phyloP scores from a whole-genome alignment of 2,888 invertebrate genomes.

The Bombylius discolor region DNA sequence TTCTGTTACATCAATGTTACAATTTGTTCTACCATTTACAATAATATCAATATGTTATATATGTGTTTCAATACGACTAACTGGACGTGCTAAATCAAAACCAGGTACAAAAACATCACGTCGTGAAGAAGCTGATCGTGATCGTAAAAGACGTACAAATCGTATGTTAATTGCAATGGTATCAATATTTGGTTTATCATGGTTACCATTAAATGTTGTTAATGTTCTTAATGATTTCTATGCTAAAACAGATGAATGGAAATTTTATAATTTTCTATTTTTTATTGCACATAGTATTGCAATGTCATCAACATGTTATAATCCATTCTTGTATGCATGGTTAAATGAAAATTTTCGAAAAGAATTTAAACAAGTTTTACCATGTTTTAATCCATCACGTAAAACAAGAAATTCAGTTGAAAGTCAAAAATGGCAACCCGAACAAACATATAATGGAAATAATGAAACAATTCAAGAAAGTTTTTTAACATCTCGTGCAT shows the following conservation, averaged over 20 bases:
- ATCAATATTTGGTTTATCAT: slow-evolving; percentile 88
- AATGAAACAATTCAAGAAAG: slow-evolving; percentile 61
- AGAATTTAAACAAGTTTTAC: slow-evolving; percentile 71
- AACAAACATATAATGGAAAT: slow-evolving; percentile 62
- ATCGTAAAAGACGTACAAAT: slow-evolving; percentile 82
- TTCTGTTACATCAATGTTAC: slow-evolving; percentile 73
- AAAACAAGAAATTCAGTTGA: not conserved
- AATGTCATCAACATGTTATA: slow-evolving; percentile 94
- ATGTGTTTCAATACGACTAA: slow-evolving; percentile 77
- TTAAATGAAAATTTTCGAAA: slow-evolving; percentile 86
- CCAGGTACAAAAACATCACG: slow-evolving; percentile 75
- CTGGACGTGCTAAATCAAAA: slow-evolving; percentile 68
- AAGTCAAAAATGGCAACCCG: slow-evolving; percentile 29
- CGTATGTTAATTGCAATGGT: slow-evolving; percentile 98
- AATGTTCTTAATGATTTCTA: slow-evolving; percentile 79
- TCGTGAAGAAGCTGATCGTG: slow-evolving; percentile 79
- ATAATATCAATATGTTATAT: slow-evolving; percentile 92
- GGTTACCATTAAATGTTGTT: slow-evolving; percentile 83
- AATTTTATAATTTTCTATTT: slow-evolving; percentile 77
- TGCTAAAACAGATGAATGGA: slow-evolving; percentile 57
- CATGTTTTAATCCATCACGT: slow-evolving; percentile 46
- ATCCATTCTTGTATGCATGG: slow-evolving; percentile 95
- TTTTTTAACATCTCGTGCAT: slow-evolving; percentile 41
- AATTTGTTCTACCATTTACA: slow-evolving; percentile 87
- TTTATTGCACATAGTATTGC: slow-evolving; percentile 83